phyloP scores from a whole-genome alignment of 1,140 invertebrate genomes.

The Meloidogyne chitwoodi region DNA sequence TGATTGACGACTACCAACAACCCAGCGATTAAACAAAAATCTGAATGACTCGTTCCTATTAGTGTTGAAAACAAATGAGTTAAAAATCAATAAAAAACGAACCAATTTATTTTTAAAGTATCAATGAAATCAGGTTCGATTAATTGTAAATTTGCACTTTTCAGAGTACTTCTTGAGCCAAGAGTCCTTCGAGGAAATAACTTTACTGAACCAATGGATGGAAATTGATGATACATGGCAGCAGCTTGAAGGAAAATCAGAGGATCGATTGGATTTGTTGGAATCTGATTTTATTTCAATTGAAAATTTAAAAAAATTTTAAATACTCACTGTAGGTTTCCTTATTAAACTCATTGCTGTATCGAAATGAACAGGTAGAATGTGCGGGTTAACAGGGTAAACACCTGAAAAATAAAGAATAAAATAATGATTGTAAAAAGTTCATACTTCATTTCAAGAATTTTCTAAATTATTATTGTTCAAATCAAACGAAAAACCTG shows the following conservation, averaged over 20 bases:
- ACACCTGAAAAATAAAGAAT: not conserved
- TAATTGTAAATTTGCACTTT: slow-evolving; percentile 15
- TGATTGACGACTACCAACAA: not conserved
- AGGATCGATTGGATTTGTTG: not conserved
- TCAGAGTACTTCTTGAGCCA: slow-evolving; percentile 1
- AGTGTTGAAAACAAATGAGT: not conserved
- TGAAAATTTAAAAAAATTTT: not conserved
- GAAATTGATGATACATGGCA: slow-evolving; percentile 5
- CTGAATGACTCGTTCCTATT: not conserved
- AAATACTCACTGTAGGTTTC: not conserved
- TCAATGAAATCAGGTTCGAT: slow-evolving; percentile 18
- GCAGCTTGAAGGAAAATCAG: slow-evolving; percentile 5
- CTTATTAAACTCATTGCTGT: not conserved
- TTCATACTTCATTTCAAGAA: not conserved
- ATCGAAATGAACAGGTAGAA: not conserved
- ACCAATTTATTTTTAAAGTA: slow-evolving; percentile 5
- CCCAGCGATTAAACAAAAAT: not conserved
- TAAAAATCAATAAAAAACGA: not conserved
- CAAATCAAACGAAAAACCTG: not conserved
- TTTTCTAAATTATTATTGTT: not conserved
- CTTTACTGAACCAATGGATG: slow-evolving; percentile 13
- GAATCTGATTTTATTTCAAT: not conserved
- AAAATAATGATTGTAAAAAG: not conserved
- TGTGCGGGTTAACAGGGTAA: not conserved
- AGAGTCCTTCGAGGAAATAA: slow-evolving; percentile 3